A percentile compares a stretch with the other conserved stretches of the same genome.
phyloP scores from a whole-genome alignment of 2,888 invertebrate genomes.

The Galeopsomyia nigrocyanea region DNA sequence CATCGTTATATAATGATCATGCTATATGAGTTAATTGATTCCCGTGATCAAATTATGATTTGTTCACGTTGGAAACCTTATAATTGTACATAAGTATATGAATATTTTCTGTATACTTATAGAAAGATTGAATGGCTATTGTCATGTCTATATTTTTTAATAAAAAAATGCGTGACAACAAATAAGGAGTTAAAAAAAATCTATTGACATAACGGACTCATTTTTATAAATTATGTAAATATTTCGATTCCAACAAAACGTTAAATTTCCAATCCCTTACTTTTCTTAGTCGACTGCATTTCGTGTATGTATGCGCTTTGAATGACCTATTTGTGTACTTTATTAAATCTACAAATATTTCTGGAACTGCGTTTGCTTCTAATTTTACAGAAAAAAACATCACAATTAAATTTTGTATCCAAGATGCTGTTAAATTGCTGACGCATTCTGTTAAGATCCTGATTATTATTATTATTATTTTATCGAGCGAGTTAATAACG shows the following conservation, averaged over 20 bases:
- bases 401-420: conserved; percentile 44
- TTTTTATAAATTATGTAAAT: conserved; percentile 1
- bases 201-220: conserved; percentile 3
- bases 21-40: conserved; percentile 25
- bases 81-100: conserved; percentile 44
- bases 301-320: conserved; percentile 20
- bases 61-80: conserved; percentile 21
- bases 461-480: conserved; percentile 4
- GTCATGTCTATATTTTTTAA: conserved; percentile 43
- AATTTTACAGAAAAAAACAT: conserved; percentile 6
- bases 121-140: conserved; percentile 28
- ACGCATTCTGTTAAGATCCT: conserved; percentile 40
- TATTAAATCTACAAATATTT: conserved; percentile 32
- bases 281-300: conserved; percentile 33
- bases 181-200: conserved; percentile 25
- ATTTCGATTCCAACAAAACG: too few species aligned
- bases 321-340: conserved; percentile 25
- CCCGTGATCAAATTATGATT: conserved; percentile 19
- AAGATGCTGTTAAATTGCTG: conserved; percentile 44
- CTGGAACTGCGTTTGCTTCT: conserved; percentile 38
- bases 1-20: conserved; percentile 5
- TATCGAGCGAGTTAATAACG: too few species aligned
- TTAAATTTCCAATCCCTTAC: too few species aligned
- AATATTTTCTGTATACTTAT: conserved; percentile 44
- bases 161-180: conserved; percentile 28